These are phyloP conservation scores for Neomonachus schauinslandi DNA, from an alignment of 2,113 vertebrate species.

Conservation along the genomic window DNA sequence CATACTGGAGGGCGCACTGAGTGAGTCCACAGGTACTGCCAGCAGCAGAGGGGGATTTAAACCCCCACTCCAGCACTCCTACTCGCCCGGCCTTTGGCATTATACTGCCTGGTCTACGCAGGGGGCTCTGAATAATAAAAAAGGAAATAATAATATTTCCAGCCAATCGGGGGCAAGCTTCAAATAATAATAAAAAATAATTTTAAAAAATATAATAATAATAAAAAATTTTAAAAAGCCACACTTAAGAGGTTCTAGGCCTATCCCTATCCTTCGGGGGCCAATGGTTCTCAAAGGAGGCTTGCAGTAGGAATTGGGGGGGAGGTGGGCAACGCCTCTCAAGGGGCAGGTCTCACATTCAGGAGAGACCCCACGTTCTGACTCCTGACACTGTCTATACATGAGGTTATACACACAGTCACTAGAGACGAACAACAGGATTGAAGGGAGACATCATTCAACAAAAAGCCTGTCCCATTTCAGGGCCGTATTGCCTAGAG, in stretches of 20 bases:
- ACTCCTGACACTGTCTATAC: neutral
- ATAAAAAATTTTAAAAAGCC: neutral
- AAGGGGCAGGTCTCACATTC: neutral
- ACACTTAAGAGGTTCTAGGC: neutral
- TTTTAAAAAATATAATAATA: no score
- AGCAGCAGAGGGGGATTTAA: no score
- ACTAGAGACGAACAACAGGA: neutral
- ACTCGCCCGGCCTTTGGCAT: accelerated
- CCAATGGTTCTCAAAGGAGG: neutral
- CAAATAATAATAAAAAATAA: no score
- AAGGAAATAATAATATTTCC: neutral
- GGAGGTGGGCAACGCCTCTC: neutral
- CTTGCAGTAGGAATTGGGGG: no score
- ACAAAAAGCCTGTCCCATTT: neutral
- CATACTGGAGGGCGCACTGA: accelerated
- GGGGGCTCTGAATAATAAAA: accelerated
- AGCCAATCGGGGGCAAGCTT: no score
- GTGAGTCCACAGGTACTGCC: accelerated
- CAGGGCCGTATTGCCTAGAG: neutral
- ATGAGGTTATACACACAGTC: neutral
- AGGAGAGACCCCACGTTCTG: neutral
- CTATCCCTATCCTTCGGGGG: neutral
- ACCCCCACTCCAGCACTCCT: neutral
- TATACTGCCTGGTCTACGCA: no score
- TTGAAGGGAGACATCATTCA: no score